A percentile compares a stretch with the other conserved stretches of the same genome.
These are phyloP conservation scores for Liparis tanakae DNA, from an alignment of 2,797 vertebrate species.

Conservation along the genomic window DNA sequence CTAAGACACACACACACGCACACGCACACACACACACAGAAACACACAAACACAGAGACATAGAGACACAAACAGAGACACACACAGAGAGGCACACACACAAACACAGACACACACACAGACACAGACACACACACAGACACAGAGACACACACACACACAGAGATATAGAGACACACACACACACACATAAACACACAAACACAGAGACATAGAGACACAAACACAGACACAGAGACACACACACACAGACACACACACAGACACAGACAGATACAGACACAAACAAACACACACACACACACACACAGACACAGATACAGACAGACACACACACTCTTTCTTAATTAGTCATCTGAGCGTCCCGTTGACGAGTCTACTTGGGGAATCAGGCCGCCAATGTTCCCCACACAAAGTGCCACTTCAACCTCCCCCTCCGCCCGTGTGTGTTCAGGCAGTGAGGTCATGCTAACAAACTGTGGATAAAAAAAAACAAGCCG, in stretches of 20 bases:
- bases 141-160: conserved; percentile 23
- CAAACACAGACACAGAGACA: conserved; percentile 2
- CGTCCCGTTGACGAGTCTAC: conserved; percentile 13
- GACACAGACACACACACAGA: conserved; percentile 6
- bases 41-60: no score
- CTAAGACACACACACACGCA: conserved; percentile 50
- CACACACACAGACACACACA: neutral
- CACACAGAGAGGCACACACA: conserved; percentile 19
- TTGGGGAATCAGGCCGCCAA: conserved; percentile 11
- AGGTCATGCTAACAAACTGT: conserved; percentile 53
- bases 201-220: neutral
- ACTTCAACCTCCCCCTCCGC: conserved; percentile 40
- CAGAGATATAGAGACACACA: no score
- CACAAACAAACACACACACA: conserved; percentile 23
- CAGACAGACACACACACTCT: conserved; percentile 42
- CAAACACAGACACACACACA: no score
- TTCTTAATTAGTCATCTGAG: conserved; percentile 54
- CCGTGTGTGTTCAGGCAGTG: conserved; percentile 31
- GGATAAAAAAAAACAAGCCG: conserved; percentile 14
- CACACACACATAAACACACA: neutral
- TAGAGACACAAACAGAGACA: neutral
- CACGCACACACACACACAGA: conserved; percentile 19
- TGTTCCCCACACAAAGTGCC: conserved; percentile 60
- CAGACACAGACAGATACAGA: conserved; percentile 4
- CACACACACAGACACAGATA: conserved; percentile 16